phyloP scores from a whole-genome alignment of 2,797 vertebrate species.

The Myotis daubentonii region DNA sequence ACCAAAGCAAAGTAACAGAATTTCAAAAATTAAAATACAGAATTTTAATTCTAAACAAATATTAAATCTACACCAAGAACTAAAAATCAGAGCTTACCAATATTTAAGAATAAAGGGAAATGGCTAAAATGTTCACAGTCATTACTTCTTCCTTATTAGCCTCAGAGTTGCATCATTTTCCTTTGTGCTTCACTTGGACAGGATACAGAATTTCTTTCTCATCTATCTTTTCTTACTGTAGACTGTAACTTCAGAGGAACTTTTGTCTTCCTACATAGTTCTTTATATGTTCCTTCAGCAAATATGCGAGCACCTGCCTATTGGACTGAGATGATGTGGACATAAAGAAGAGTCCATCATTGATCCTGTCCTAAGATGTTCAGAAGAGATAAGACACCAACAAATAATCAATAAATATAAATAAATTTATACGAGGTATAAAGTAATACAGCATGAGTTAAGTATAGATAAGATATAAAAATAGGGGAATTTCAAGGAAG shows the following conservation, averaged over 20 bases:
- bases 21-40: constrained; percentile 72
- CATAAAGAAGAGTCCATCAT: constrained; percentile 4
- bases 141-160: constrained; percentile 23
- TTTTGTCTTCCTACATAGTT: constrained; percentile 1
- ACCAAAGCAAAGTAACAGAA: constrained; percentile 71
- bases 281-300: constrained; percentile 16
- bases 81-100: constrained; percentile 17
- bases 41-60: constrained; percentile 66
- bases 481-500: constrained; percentile 41
- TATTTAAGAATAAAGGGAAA: constrained; percentile 53
- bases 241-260: constrained; percentile 1
- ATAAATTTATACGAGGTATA: constrained; percentile 44
- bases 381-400: constrained; percentile 39
- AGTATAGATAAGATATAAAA: constrained; percentile 45
- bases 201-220: neutral
- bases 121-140: constrained; percentile 52
- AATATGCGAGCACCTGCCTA: neutral
- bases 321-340: neutral
- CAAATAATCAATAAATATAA: constrained; percentile 61
- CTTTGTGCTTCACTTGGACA: constrained; percentile 16
- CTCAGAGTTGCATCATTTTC: neutral
- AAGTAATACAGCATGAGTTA: constrained; percentile 50
- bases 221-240: neutral
- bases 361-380: constrained; percentile 21
- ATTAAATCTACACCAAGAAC: constrained; percentile 62